Conservation (phyloP, 1,140 invertebrate species). For the Zaprionus lachaisei region DNA sequence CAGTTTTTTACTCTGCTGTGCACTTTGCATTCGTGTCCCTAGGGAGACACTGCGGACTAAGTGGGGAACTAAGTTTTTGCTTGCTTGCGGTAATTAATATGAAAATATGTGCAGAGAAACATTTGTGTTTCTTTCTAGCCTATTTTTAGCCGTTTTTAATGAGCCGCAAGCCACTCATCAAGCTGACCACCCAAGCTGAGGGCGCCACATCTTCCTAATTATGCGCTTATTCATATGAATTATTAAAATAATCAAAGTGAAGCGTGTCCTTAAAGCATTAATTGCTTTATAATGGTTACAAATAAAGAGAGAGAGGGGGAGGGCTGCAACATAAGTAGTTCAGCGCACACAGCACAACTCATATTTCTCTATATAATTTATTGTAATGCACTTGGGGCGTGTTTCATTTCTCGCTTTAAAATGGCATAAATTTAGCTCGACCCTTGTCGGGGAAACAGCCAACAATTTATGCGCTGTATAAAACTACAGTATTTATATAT, state of each 20-base stretch:
- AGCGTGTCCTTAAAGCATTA: slow-evolving; percentile 61
- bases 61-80: not conserved
- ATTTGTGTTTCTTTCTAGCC: slow-evolving; percentile 58
- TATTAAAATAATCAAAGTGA: slow-evolving; percentile 77
- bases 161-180: slow-evolving; percentile 34
- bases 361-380: slow-evolving; percentile 83
- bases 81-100: slow-evolving; percentile 75
- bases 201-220: slow-evolving; percentile 53
- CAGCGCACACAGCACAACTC: slow-evolving; percentile 32
- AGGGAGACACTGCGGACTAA: not conserved
- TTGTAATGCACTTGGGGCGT: slow-evolving; percentile 82
- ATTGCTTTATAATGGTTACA: slow-evolving; percentile 75
- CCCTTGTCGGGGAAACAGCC: slow-evolving; percentile 36
- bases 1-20: not conserved
- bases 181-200: slow-evolving; percentile 59
- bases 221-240: slow-evolving; percentile 77
- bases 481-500: slow-evolving; percentile 42
- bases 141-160: slow-evolving; percentile 81
- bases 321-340: not conserved
- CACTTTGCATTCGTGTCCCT: slow-evolving; percentile 6
- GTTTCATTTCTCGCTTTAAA: slow-evolving; percentile 83
- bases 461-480: slow-evolving; percentile 72
- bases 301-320: not conserved
- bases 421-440: slow-evolving; percentile 73
- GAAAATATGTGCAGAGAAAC: slow-evolving; percentile 74